Conservation (phyloP, 1,140 invertebrate genomes). For the Sycobia sp. region DNA sequence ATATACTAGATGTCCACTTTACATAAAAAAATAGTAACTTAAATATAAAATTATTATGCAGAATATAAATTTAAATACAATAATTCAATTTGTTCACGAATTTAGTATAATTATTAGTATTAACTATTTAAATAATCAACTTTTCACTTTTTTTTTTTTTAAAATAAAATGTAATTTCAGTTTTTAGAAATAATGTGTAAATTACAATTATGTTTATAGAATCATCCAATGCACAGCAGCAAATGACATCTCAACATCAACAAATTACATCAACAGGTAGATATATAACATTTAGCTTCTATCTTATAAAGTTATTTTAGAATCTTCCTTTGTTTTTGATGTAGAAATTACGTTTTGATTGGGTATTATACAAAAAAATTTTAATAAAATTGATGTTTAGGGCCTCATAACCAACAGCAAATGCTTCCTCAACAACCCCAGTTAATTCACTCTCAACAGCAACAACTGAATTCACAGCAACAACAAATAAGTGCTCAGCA, state of each 20-base stretch:
- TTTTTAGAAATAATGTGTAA: not conserved
- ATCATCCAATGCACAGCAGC: slow-evolving; percentile 1
- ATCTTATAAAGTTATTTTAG: too few species aligned
- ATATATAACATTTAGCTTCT: not conserved
- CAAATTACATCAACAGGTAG: slow-evolving; percentile 14
- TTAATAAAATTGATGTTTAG: slow-evolving; percentile 1
- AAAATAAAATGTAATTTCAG: not conserved
- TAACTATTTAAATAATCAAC: too few species aligned
- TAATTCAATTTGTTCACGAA: too few species aligned
- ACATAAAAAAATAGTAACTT: too few species aligned
- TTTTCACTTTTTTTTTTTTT: not conserved
- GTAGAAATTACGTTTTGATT: not conserved
- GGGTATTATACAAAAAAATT: not conserved
- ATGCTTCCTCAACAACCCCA: slow-evolving; percentile 7
- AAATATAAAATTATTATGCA: too few species aligned
- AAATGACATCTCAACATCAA: slow-evolving; percentile 9
- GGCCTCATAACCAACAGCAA: slow-evolving; percentile 22
- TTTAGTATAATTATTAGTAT: too few species aligned
- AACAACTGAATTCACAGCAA: slow-evolving; percentile 14
- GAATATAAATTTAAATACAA: too few species aligned
- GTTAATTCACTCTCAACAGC: slow-evolving; percentile 19
- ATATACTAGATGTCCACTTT: too few species aligned
- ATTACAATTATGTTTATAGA: not conserved
- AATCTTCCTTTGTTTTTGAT: too few species aligned
- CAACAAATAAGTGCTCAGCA: slow-evolving; percentile 27